Percentiles rank a stretch among this genome's conserved stretches.
These are phyloP conservation scores for Strix aluco DNA, from an alignment of 2,113 vertebrate genomes.

Conservation along the genomic window DNA sequence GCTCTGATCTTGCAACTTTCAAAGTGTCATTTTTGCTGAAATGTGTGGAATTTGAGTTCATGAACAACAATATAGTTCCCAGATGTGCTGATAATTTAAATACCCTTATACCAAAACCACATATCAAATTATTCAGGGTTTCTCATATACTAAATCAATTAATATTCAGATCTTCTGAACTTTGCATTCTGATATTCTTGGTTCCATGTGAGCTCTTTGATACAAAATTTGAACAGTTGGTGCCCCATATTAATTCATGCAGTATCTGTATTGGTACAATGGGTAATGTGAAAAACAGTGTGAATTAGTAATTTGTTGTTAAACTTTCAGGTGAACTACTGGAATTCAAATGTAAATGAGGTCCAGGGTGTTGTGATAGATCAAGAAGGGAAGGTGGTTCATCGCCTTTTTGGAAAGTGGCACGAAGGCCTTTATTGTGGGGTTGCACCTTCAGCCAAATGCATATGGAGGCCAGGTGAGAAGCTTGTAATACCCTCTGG, in stretches of 20 bases:
- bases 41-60: not conserved
- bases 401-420: constrained; percentile 98
- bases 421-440: constrained; percentile 96
- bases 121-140: not conserved
- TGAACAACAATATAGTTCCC: not conserved
- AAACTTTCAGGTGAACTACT: constrained; percentile 90
- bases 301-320: not conserved
- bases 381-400: constrained; percentile 94
- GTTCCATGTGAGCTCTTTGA: not conserved
- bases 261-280: not conserved
- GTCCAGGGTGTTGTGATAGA: constrained; percentile 97
- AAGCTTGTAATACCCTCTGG: not conserved
- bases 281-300: not conserved
- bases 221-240: not conserved
- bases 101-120: not conserved
- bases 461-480: constrained; percentile 96
- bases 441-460: constrained; percentile 94
- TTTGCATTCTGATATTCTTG: not conserved
- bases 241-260: not conserved
- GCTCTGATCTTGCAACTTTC: not conserved
- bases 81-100: not conserved
- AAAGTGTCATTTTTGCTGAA: not conserved
- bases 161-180: not conserved
- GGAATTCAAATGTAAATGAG: constrained; percentile 97
- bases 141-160: not conserved